Conservation (phyloP, 1,140 invertebrate species). For the Cherax quadricarinatus region DNA sequence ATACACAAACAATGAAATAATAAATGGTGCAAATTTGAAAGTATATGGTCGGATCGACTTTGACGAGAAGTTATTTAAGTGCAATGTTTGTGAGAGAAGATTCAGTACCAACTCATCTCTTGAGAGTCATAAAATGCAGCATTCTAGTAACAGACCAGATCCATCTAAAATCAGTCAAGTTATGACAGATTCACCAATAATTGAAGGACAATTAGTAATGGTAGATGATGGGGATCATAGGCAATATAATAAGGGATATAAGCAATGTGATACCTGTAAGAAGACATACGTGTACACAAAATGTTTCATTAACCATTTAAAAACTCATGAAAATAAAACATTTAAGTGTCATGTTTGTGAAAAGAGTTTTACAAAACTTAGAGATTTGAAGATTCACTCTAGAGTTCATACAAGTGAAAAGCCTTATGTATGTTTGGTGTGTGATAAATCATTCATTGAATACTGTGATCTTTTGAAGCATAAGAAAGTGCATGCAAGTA, state of each 20-base stretch:
- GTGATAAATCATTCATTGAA: neutral
- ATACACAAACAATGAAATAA: neutral
- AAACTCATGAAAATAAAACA: neutral
- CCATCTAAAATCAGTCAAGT: neutral
- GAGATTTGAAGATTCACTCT: neutral
- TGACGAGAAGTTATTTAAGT: neutral
- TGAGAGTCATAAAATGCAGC: neutral
- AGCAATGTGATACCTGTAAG: neutral
- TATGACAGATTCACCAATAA: neutral
- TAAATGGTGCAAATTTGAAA: neutral
- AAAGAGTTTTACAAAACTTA: neutral
- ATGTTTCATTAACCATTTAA: neutral
- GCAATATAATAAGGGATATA: neutral
- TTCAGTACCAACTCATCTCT: neutral
- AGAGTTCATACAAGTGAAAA: neutral
- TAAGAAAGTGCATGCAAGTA: neutral
- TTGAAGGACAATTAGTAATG: neutral
- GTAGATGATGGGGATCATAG: neutral
- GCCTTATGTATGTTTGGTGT: neutral
- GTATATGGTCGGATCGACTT: neutral
- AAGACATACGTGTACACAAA: no score
- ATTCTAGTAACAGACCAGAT: neutral
- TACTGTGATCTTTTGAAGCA: neutral
- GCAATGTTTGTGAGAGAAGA: neutral
- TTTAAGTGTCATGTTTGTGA: neutral